phyloP scores from a whole-genome alignment of 2,113 vertebrate genomes.

The Tamias sibiricus region DNA sequence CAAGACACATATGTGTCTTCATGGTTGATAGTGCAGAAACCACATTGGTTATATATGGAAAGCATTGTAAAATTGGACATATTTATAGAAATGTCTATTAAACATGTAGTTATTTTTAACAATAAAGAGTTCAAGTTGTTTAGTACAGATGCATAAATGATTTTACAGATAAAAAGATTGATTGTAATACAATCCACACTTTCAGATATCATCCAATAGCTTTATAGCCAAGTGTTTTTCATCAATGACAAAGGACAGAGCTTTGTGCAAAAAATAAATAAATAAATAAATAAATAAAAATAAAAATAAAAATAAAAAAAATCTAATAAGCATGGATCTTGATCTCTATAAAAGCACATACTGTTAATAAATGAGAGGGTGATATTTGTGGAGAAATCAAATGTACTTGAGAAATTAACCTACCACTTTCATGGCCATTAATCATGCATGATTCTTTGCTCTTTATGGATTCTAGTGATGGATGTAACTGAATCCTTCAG shows the following conservation, averaged over 20 bases:
- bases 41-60: conserved; percentile 65
- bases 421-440: not conserved
- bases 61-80: conserved; percentile 63
- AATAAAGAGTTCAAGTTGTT: conserved; percentile 58
- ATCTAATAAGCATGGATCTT: not conserved
- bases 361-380: not conserved
- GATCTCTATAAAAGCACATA: not conserved
- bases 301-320: too few species aligned
- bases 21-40: conserved; percentile 56
- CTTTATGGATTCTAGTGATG: not conserved
- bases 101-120: conserved; percentile 76
- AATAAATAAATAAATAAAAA: too few species aligned
- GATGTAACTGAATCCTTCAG: not conserved
- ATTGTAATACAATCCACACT: not conserved
- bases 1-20: conserved; percentile 69
- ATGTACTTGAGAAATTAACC: not conserved
- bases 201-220: not conserved
- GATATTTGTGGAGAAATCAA: not conserved
- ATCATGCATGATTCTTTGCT: not conserved
- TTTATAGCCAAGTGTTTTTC: not conserved
- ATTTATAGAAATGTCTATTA: conserved; percentile 76
- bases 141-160: conserved; percentile 55
- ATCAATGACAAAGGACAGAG: not conserved
- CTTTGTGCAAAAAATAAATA: not conserved
- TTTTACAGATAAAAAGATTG: conserved; percentile 53